Conservation (phyloP, 2,113 vertebrate genomes). For the Scalopus aquaticus region DNA sequence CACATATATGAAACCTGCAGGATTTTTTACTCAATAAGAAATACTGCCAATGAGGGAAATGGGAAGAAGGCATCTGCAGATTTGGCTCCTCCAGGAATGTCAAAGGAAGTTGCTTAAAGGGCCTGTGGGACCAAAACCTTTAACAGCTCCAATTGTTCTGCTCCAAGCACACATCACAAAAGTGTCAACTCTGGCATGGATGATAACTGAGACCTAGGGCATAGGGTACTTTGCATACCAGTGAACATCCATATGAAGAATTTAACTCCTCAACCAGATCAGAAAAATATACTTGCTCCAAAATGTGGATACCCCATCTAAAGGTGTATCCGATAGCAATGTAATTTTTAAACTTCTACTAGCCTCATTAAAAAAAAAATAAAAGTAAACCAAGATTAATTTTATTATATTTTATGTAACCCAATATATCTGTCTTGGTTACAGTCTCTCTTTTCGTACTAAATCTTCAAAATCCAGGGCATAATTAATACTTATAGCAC, state of each 20-base stretch:
- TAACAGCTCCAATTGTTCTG: not conserved
- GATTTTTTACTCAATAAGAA: not conserved
- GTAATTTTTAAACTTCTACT: not conserved
- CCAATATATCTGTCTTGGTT: not conserved
- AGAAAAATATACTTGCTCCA: not conserved
- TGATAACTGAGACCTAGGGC: not conserved
- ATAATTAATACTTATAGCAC: not conserved
- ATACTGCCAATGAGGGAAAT: not conserved
- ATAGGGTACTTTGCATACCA: not conserved
- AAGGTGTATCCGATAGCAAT: not conserved
- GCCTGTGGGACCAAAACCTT: not conserved
- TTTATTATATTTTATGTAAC: conserved; percentile 19
- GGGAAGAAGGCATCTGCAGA: not conserved
- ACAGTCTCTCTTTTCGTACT: not conserved
- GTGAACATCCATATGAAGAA: not conserved
- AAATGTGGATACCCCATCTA: not conserved
- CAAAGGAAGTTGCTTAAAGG: not conserved
- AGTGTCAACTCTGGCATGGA: not conserved
- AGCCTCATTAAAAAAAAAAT: not conserved
- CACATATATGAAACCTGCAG: not conserved
- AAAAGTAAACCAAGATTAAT: conserved; percentile 1
- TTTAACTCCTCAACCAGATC: not conserved
- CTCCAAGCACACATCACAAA: not conserved
- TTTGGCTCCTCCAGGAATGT: not conserved
- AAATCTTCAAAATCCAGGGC: not conserved